Percentiles rank a stretch among this genome's conserved stretches.
Evolutionary conservation across 2,888 invertebrate genomes (phyloP).

Genomic region (Eupithecia centaureata): DNA sequence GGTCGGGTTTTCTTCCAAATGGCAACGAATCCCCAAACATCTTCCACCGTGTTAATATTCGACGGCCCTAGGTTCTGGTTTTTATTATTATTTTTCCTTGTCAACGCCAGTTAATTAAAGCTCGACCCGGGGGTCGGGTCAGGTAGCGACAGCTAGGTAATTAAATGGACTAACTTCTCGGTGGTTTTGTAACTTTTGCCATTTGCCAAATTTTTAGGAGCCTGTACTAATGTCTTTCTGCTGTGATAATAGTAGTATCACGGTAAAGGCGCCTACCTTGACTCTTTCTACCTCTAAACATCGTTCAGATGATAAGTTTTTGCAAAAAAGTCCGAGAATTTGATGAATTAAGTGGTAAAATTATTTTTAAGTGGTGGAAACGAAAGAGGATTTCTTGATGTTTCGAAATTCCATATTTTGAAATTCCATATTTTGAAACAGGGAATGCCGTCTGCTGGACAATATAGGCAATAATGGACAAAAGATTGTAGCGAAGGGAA

Average conservation of each 20-base stretch:
- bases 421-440: no score
- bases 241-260: not conserved
- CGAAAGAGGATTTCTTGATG: no score
- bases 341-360: no score
- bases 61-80: not conserved
- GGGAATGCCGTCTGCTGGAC: no score
- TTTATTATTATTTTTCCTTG: slow-evolving; percentile 7
- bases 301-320: no score
- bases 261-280: no score
- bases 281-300: no score
- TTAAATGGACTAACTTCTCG: slow-evolving; percentile 9
- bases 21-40: not conserved
- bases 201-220: not conserved
- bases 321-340: no score
- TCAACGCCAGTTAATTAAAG: slow-evolving; percentile 11
- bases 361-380: no score
- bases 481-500: no score
- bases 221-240: not conserved
- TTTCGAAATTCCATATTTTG: no score
- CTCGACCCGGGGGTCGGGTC: slow-evolving; percentile 5
- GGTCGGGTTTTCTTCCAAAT: not conserved
- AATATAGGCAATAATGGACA: no score
- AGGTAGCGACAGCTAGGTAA: slow-evolving; percentile 18
- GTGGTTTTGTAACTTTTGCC: slow-evolving; percentile 4
- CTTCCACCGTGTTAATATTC: not conserved